Conservation (phyloP, 1,140 invertebrate species). For the Apis mellifera region DNA sequence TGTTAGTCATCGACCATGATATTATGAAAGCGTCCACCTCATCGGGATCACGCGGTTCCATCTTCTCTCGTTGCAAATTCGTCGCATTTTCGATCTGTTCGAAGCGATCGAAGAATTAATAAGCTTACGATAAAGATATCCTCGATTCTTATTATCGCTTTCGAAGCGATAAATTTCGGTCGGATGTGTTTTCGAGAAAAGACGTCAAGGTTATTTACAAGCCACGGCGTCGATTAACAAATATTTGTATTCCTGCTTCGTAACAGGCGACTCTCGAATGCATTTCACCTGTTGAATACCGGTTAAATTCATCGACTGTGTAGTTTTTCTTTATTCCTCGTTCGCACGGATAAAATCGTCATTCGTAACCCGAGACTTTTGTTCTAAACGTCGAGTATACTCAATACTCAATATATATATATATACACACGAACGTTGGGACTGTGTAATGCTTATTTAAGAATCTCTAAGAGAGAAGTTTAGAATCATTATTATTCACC, state of each 20-base stretch:
- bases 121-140: too few relatives aligned
- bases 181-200: not conserved
- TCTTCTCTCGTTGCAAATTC: not conserved
- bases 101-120: too few relatives aligned
- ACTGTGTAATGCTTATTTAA: not conserved
- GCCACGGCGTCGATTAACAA: conserved; percentile 6
- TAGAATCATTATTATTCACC: not conserved
- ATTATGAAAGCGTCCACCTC: conserved; percentile 50
- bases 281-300: conserved; percentile 28
- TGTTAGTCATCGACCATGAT: conserved; percentile 71
- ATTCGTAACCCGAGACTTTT: not conserved
- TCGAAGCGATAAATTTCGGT: not conserved
- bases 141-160: not conserved
- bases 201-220: conserved; percentile 24
- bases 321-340: conserved; percentile 11
- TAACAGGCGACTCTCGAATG: not conserved
- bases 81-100: too few relatives aligned
- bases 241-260: conserved; percentile 34
- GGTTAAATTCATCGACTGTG: not conserved
- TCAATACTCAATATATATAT: too few relatives aligned
- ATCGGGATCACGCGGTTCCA: conserved; percentile 3
- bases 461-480: not conserved
- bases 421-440: not conserved
- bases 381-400: not conserved
- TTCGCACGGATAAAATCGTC: not conserved